Conservation (phyloP, 2,797 vertebrate genomes). For the Leucoraja ocellata region DNA sequence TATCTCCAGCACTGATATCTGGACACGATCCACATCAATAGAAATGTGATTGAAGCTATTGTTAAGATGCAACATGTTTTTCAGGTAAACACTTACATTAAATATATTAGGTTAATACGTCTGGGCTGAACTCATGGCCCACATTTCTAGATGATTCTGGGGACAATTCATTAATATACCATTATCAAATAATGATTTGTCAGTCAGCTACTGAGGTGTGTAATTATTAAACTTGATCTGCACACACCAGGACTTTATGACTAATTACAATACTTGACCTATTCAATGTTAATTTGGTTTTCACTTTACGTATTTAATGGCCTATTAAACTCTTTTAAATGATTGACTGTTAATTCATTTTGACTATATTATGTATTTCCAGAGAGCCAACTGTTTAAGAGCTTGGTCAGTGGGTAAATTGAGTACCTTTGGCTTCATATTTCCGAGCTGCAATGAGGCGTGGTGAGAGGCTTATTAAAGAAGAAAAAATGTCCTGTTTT, state of each 20-base stretch:
- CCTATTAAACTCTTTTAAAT: conserved; percentile 12
- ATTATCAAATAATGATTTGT: not conserved
- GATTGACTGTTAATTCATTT: not conserved
- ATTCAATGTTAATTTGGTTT: conserved; percentile 30
- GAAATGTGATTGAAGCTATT: not conserved
- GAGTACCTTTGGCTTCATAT: not conserved
- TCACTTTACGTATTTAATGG: conserved; percentile 21
- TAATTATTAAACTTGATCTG: conserved; percentile 17
- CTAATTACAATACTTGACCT: conserved; percentile 18
- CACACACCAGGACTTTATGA: conserved; percentile 1
- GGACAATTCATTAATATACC: not conserved
- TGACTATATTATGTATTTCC: not conserved
- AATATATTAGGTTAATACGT: not conserved
- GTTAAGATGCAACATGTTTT: not conserved
- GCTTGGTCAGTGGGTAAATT: not conserved
- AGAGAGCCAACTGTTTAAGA: not conserved
- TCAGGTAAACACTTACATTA: not conserved
- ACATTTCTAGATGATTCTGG: not conserved
- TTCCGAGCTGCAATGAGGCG: not conserved
- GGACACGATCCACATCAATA: not conserved
- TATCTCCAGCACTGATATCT: not conserved
- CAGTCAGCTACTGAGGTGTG: not conserved
- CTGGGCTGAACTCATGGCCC: not conserved
- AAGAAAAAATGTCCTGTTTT: not conserved
- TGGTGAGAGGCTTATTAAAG: not conserved